Conservation (phyloP, 1,140 invertebrate species). For the Diachasma alloeum region DNA sequence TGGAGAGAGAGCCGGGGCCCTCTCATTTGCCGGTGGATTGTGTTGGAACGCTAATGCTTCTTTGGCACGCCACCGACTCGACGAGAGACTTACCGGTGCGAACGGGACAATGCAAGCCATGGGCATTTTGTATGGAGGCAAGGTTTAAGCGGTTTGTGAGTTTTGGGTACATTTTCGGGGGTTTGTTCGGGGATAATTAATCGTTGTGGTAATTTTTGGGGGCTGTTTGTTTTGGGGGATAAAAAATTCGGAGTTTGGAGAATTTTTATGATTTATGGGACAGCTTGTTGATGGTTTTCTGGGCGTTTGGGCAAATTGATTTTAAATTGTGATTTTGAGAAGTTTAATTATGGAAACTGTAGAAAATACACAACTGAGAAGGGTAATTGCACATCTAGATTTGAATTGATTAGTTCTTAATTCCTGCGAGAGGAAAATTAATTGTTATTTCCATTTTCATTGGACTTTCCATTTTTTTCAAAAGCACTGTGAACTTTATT, state of each 20-base stretch:
- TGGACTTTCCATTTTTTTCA: too few relatives aligned
- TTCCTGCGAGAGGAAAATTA: too few relatives aligned
- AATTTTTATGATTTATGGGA: neutral
- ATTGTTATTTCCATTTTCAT: too few relatives aligned
- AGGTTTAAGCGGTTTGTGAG: neutral
- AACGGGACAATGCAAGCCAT: constrained; percentile 53
- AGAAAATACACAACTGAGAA: too few relatives aligned
- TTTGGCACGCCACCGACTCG: constrained; percentile 54
- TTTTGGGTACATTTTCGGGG: neutral
- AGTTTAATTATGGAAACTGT: too few relatives aligned
- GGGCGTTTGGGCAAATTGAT: neutral
- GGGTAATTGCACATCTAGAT: too few relatives aligned
- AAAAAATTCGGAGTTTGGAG: neutral
- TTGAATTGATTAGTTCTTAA: too few relatives aligned
- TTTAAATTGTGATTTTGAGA: too few relatives aligned
- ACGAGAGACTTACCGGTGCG: constrained; percentile 52
- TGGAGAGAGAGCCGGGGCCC: constrained; percentile 33
- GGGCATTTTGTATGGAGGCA: constrained; percentile 24
- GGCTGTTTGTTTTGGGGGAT: neutral
- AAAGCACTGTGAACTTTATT: too few relatives aligned
- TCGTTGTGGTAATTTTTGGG: neutral
- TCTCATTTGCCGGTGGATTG: constrained; percentile 62
- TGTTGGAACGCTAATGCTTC: constrained; percentile 58
- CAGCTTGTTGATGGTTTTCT: neutral
- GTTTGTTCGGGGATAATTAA: neutral